Evolutionary conservation across 1,140 invertebrate species (phyloP), one percentile per base, ranked within the genome.

Genomic region (Anoplophora glabripennis): DNA sequence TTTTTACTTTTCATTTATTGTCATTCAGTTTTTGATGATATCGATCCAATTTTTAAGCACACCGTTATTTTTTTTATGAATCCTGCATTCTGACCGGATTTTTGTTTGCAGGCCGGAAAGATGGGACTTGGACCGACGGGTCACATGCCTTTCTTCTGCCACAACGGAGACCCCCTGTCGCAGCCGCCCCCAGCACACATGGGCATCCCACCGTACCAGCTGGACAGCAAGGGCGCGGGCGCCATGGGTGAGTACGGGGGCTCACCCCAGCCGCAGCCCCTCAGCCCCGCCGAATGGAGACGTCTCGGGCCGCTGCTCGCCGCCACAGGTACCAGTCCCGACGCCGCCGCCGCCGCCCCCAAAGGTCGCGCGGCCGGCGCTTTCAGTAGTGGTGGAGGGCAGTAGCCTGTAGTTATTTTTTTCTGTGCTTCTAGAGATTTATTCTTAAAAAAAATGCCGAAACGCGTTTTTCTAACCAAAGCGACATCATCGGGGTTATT

Each of bases 111-210:
- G 92, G 89, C 92, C 61, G 87, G 90, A 71, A 94, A 94, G 83
- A 93, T 95, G 83, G 91, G 92, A 61, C 79, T 94, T 62, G 78
- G 79, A 18, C 79, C 82, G 42, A 81, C 86, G 15, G 81, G 83
- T 12, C 84, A 87, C 75, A 82, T 85, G 54, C 84, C 86, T 15
- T 90, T 94, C 76, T 95, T 96, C 80, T 94, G 93, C 77, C 91
- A 92, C 68, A 94, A 92, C 73, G 93, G 93, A 49, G 86, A 90
- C 69, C 80, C 83, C 12, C 79, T 92, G 66, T 85, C 89, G 35
- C 93, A 94, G 78, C 94, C 94, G 54, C 94, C 95, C 15, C 94
- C 95, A 10, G 94, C 95, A 64, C 94, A 97, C 77, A 97, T 96
- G 92, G 94, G 94, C 68, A 96, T 96, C 68, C 92, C 93, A 56